Base-by-base conservation (phyloP, 2,797 vertebrate species). In the Sebastolobus altivelis region DNA sequence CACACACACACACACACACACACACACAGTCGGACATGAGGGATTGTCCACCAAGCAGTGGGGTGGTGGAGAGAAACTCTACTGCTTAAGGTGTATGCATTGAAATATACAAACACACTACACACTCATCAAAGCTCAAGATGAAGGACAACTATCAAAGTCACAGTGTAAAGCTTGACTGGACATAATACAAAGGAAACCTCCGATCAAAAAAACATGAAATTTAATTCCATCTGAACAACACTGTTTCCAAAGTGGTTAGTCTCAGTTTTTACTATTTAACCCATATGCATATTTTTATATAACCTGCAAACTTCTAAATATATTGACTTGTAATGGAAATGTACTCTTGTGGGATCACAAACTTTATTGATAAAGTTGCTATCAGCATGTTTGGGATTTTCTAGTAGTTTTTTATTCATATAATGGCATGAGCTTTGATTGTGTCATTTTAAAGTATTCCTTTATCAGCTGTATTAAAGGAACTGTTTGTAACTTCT, bases 1-100 rank as follows among this genome's bases (percentile, higher is more conserved):
- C 72, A 73, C 61, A 75, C 81, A 75, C 58, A 60, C 81, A 59
- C 58, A 61, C 59, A 62, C 60, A 25, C n/a, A 65, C 38, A 31
- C 72, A 73, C 61, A 77, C 81, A 85, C 74, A 77, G 85, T 67
- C 6, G 80, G 84, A 90, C 85, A 89, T 94, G 92, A 95, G 89
- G 87, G 88, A 95, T 94, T 65, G 81, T 84, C 87, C 65, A 75
- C 62, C 40, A 83, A 38, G 77, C 85, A 61, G 90, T 71, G 80
- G 77, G 87, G 74, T 61, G 22, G 73, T 67, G 49, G 38, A 59
- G 67, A 79, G 61, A 75, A 78, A 56, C 59, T 84, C 25, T 58
- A 35, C 63, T 46, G 62, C 79, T 84, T 66, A 75, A 79, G 66
- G 55, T 71, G 69, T 71, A 52, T 65, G 59, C 27, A 56, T 4